Percentiles rank a stretch among this genome's conserved stretches.
phyloP scores from a whole-genome alignment of 2,113 vertebrate genomes.

The Suncus etruscus region DNA sequence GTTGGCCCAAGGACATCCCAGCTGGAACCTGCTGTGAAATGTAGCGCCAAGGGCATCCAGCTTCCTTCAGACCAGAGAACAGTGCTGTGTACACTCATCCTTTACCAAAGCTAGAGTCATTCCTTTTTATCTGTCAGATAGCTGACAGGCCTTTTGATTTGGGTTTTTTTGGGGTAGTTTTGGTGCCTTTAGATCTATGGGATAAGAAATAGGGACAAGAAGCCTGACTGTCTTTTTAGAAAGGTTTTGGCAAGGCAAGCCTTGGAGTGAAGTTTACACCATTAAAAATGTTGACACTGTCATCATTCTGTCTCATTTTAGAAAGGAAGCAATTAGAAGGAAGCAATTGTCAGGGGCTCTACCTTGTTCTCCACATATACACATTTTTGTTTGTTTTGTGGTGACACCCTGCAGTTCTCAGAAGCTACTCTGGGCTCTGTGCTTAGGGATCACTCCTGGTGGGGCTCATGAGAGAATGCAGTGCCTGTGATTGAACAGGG shows the following conservation, averaged over 20 bases:
- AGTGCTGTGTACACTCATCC: neutral
- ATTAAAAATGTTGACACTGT: too few relatives aligned
- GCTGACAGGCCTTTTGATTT: neutral
- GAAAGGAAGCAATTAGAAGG: neutral
- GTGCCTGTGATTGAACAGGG: too few relatives aligned
- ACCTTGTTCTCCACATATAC: too few relatives aligned
- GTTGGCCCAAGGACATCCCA: neutral
- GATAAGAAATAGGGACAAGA: neutral
- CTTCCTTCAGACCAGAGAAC: neutral
- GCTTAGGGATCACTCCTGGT: too few relatives aligned
- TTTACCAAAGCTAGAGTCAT: neutral
- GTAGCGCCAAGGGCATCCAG: neutral
- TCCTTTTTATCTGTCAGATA: neutral
- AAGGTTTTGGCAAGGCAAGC: neutral
- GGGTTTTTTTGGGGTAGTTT: neutral
- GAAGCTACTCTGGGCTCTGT: too few relatives aligned
- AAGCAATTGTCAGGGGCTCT: too few relatives aligned
- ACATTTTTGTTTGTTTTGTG: too few relatives aligned
- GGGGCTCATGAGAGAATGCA: too few relatives aligned
- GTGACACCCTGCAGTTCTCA: too few relatives aligned
- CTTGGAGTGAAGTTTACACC: constrained; percentile 19
- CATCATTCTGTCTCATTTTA: neutral
- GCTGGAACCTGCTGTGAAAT: neutral
- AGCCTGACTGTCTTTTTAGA: constrained; percentile 1
- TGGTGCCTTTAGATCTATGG: constrained; percentile 51